Evolutionary conservation across 2,113 vertebrate species (phyloP).

Genomic region (Strix uralensis): DNA sequence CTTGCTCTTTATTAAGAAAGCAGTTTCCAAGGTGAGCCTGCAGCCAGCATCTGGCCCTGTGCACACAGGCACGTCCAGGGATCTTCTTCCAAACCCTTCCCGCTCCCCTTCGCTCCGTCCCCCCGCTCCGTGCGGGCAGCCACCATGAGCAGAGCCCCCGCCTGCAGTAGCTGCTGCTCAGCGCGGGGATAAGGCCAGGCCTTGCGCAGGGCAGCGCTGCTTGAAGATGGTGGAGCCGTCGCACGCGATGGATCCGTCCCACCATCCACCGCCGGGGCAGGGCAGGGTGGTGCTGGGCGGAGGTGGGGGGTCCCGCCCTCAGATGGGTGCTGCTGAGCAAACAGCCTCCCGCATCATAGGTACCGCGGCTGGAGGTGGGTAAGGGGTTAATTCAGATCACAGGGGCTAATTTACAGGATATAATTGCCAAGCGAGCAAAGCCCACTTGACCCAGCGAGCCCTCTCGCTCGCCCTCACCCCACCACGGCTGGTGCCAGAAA

Average conservation of each 20-base stretch:
- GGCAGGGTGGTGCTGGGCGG: background rate
- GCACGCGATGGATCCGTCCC: accelerated
- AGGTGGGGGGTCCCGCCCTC: background rate
- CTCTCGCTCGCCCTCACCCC: background rate
- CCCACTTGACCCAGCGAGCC: background rate
- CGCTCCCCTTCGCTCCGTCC: background rate
- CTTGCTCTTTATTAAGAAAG: background rate
- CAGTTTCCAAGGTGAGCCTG: background rate
- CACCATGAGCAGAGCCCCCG: background rate
- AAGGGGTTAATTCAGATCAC: background rate
- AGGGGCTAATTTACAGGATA: background rate
- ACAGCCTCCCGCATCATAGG: accelerated
- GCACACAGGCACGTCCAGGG: background rate
- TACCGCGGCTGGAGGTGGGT: background rate
- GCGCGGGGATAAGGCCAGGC: background rate
- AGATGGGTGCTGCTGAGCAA: background rate
- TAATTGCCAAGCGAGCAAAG: background rate
- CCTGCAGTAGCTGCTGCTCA: background rate
- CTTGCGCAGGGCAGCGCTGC: background rate
- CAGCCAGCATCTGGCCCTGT: background rate
- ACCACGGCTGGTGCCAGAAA: background rate
- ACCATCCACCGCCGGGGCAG: accelerated
- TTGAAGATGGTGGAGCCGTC: accelerated
- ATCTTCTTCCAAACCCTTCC: background rate
- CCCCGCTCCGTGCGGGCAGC: background rate